phyloP scores from a whole-genome alignment of 1,140 invertebrate species.

The Papilio aristodemus region DNA sequence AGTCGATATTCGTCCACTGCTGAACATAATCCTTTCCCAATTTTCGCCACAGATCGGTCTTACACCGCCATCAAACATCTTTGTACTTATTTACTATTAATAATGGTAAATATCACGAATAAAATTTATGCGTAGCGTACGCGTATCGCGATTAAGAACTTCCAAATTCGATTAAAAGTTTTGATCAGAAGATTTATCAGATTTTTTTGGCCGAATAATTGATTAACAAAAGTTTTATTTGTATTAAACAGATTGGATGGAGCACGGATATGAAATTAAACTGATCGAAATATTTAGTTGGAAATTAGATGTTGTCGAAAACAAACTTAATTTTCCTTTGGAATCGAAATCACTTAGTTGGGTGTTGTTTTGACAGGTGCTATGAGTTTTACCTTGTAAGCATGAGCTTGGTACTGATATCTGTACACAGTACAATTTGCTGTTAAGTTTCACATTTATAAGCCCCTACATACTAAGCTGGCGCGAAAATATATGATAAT shows the following conservation, averaged over 20 bases:
- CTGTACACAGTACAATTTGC: background rate
- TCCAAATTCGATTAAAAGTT: conserved; percentile 19
- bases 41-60: too few relatives aligned
- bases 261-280: conserved; percentile 1
- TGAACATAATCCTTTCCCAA: too few relatives aligned
- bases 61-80: too few relatives aligned
- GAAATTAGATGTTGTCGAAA: conserved; percentile 15
- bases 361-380: conserved; percentile 11
- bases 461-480: background rate
- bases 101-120: too few relatives aligned
- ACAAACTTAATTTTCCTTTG: conserved; percentile 15
- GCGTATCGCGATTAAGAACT: conserved; percentile 10
- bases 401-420: background rate
- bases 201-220: background rate
- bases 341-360: background rate
- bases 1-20: too few relatives aligned
- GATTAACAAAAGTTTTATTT: conserved; percentile 17
- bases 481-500: too few relatives aligned
- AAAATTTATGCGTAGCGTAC: background rate
- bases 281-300: conserved; percentile 16
- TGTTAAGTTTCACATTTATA: background rate
- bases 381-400: conserved; percentile 13
- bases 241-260: background rate
- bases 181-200: conserved; percentile 2
- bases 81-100: too few relatives aligned